A percentile compares a stretch with the other conserved stretches of the same genome.
Evolutionary conservation across 2,888 invertebrate species (phyloP).

Genomic region (Pristionchus arcanus): DNA sequence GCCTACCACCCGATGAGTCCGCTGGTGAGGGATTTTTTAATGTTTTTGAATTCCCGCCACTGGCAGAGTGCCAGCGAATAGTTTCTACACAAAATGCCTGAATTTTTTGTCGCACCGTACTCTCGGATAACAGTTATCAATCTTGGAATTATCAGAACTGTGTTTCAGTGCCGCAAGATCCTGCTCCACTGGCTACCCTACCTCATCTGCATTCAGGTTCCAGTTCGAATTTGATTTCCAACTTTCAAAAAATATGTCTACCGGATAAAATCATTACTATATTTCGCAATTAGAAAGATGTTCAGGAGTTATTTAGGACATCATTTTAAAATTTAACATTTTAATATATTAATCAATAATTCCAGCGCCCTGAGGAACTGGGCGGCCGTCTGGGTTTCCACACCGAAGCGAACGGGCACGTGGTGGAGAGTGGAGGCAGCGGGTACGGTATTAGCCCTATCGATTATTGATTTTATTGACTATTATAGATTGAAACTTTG

Average conservation of each 20-base stretch:
- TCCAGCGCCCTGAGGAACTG: slow-evolving; percentile 37
- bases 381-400: not conserved
- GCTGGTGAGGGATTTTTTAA: slow-evolving; percentile 61
- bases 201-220: slow-evolving; percentile 74
- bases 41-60: not conserved
- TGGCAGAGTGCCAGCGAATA: not conserved
- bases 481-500: not conserved
- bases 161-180: slow-evolving; percentile 69
- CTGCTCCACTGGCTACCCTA: slow-evolving; percentile 74
- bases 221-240: slow-evolving; percentile 56
- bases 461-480: not conserved
- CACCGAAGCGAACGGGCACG: slow-evolving; percentile 36
- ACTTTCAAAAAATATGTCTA: not conserved
- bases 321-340: too few species aligned
- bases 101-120: not conserved
- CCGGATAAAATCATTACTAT: too few species aligned
- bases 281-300: too few species aligned
- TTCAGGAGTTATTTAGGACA: too few species aligned
- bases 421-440: slow-evolving; percentile 29
- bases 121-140: not conserved
- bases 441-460: not conserved
- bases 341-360: too few species aligned
- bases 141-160: not conserved
- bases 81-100: not conserved
- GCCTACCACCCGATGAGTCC: slow-evolving; percentile 77